Conservation (phyloP, 2,797 vertebrate genomes). For the Sus cebifrons region DNA sequence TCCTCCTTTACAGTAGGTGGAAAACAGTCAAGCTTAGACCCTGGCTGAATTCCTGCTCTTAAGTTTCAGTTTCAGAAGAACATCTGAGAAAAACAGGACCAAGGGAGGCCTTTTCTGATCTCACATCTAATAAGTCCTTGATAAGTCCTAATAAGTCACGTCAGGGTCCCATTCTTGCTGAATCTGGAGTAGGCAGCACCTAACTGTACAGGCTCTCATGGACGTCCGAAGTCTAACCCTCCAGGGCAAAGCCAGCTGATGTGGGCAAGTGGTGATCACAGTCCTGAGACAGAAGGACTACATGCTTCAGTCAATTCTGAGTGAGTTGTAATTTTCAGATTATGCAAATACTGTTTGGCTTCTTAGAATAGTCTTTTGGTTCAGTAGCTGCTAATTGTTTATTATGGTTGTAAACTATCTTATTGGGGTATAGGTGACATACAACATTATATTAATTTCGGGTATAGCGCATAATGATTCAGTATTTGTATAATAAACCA, state of each 20-base stretch:
- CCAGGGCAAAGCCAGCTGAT: neutral
- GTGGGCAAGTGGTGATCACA: neutral
- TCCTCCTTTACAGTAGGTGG: neutral
- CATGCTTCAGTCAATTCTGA: neutral
- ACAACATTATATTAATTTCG: neutral
- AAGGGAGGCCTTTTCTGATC: conserved; percentile 58
- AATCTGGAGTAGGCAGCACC: neutral
- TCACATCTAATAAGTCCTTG: conserved; percentile 40
- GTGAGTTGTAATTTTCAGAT: conserved; percentile 55
- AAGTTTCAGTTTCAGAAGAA: conserved; percentile 71
- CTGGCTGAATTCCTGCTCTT: conserved; percentile 66
- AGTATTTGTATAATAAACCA: neutral
- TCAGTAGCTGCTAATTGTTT: conserved; percentile 25
- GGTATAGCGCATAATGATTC: neutral
- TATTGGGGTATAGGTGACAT: neutral
- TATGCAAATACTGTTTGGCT: neutral
- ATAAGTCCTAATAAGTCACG: neutral
- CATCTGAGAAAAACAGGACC: conserved; percentile 50
- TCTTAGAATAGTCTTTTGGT: conserved; percentile 57
- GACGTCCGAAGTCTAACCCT: conserved; percentile 3
- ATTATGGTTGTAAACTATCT: neutral
- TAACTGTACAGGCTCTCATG: conserved; percentile 10
- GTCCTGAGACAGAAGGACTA: conserved; percentile 14
- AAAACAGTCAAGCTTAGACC: conserved; percentile 15
- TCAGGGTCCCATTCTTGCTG: neutral